phyloP scores from a whole-genome alignment of 2,888 invertebrate genomes.

The Agrochola circellaris region DNA sequence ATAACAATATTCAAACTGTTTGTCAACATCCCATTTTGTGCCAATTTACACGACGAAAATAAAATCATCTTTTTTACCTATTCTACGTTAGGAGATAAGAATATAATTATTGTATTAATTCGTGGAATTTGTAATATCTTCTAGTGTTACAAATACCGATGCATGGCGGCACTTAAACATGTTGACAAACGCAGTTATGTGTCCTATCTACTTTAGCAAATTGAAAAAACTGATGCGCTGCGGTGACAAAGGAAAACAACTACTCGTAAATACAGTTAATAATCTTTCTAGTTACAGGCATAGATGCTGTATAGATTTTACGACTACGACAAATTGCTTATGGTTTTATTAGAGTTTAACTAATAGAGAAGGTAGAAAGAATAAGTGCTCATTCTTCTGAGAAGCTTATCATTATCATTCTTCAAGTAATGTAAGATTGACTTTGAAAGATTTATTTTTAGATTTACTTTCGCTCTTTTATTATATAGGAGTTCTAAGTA shows the following conservation, averaged over 20 bases:
- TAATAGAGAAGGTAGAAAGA: background rate
- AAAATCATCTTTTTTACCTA: background rate
- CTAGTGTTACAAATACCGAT: slow-evolving; percentile 14
- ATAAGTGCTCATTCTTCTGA: slow-evolving; percentile 7
- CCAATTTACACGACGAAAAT: background rate
- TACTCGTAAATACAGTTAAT: background rate
- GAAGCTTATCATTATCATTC: slow-evolving; percentile 19
- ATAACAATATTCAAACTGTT: background rate
- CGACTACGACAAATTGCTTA: slow-evolving; percentile 56
- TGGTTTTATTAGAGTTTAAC: slow-evolving; percentile 32
- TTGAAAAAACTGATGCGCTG: slow-evolving; percentile 51
- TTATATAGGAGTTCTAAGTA: background rate
- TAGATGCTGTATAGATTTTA: slow-evolving; percentile 42
- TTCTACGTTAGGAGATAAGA: slow-evolving; percentile 4
- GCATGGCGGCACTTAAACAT: slow-evolving; percentile 28
- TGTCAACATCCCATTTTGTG: background rate
- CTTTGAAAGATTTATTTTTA: background rate
- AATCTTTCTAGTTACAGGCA: slow-evolving; percentile 8
- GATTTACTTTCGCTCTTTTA: background rate
- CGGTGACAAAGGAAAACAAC: slow-evolving; percentile 45
- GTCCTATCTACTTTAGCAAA: slow-evolving; percentile 68
- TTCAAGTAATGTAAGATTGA: background rate
- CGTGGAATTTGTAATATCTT: slow-evolving; percentile 42
- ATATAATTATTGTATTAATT: slow-evolving; percentile 24
- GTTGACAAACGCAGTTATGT: slow-evolving; percentile 55